A percentile compares a stretch with the other conserved stretches of the same genome.
Evolutionary conservation across 2,888 invertebrate species (phyloP).

Genomic region (Drosophila buzzatii): DNA sequence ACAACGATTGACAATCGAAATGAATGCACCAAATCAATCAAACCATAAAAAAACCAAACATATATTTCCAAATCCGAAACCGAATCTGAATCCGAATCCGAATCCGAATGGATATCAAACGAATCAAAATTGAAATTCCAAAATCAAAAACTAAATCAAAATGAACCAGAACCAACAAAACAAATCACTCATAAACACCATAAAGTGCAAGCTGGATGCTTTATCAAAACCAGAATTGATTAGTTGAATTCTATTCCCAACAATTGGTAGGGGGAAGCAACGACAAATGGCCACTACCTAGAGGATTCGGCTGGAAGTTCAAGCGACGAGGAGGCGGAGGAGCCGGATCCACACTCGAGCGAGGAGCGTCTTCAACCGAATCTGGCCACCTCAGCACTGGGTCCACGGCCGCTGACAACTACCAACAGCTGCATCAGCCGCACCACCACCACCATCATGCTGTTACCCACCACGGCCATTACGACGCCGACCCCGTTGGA

Average conservation of each 20-base stretch:
- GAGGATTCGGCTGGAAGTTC: conserved; percentile 85
- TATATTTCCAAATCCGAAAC: conserved; percentile 2
- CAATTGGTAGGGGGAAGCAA: conserved; percentile 86
- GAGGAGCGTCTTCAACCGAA: conserved; percentile 70
- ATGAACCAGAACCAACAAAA: conserved; percentile 21
- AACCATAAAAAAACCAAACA: conserved; percentile 29
- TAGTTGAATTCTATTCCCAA: conserved; percentile 86
- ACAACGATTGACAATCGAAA: conserved; percentile 50
- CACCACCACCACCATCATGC: conserved; percentile 51
- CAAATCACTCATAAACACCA: conserved; percentile 46
- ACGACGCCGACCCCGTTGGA: conserved; percentile 22
- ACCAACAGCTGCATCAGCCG: conserved; percentile 40
- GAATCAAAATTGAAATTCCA: conserved; percentile 18
- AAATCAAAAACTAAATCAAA: conserved; percentile 20
- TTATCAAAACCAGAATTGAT: conserved; percentile 84
- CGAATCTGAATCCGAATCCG: conserved; percentile 1
- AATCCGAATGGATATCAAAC: conserved; percentile 11
- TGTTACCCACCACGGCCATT: conserved; percentile 74
- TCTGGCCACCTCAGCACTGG: conserved; percentile 64
- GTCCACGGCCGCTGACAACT: conserved; percentile 70
- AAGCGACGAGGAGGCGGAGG: conserved; percentile 81
- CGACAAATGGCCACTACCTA: conserved; percentile 86
- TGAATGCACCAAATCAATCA: conserved; percentile 32
- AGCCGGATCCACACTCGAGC: conserved; percentile 49
- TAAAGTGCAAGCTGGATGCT: conserved; percentile 73